A percentile compares a stretch with the other conserved stretches of the same genome.
Conservation (phyloP, 2,888 invertebrate genomes). For the Didymodactylos carnosus region DNA sequence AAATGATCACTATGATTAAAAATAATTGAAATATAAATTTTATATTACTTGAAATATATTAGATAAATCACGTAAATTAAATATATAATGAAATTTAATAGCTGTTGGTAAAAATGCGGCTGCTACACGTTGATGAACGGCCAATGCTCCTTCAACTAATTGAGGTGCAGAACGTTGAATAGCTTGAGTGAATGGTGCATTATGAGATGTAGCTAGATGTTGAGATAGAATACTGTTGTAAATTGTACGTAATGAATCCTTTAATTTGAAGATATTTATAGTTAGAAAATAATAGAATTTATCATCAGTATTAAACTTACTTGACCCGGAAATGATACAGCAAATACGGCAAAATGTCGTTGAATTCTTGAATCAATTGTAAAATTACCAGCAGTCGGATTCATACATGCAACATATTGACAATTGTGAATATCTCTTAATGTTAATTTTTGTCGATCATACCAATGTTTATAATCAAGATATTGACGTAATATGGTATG, state of each 20-base stretch:
- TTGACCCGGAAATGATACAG: slow-evolving; percentile 53
- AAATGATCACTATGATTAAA: not conserved
- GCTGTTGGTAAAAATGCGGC: slow-evolving; percentile 80
- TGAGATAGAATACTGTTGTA: slow-evolving; percentile 69
- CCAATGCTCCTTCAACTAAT: slow-evolving; percentile 60
- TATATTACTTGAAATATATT: slow-evolving; percentile 65
- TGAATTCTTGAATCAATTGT: slow-evolving; percentile 72
- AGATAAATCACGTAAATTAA: slow-evolving; percentile 77
- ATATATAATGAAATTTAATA: slow-evolving; percentile 84
- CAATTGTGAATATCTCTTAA: slow-evolving; percentile 87
- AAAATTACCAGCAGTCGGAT: slow-evolving; percentile 88
- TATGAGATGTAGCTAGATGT: slow-evolving; percentile 52
- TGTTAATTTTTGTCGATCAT: slow-evolving; percentile 65
- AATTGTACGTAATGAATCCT: slow-evolving; percentile 62
- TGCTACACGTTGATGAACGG: slow-evolving; percentile 62
- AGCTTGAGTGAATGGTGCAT: slow-evolving; percentile 42
- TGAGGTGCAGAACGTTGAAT: slow-evolving; percentile 51
- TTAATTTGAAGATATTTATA: no score
- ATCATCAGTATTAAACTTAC: no score
- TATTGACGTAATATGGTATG: slow-evolving; percentile 85
- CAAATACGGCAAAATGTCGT: slow-evolving; percentile 37
- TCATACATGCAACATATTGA: slow-evolving; percentile 94
- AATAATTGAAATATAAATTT: not conserved
- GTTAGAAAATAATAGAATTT: not conserved
- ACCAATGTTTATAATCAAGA: slow-evolving; percentile 88